Percentiles rank a stretch among this genome's conserved stretches.
These are phyloP conservation scores for Catharus fuscescens DNA, from an alignment of 2,113 vertebrate genomes.

Conservation along the genomic window DNA sequence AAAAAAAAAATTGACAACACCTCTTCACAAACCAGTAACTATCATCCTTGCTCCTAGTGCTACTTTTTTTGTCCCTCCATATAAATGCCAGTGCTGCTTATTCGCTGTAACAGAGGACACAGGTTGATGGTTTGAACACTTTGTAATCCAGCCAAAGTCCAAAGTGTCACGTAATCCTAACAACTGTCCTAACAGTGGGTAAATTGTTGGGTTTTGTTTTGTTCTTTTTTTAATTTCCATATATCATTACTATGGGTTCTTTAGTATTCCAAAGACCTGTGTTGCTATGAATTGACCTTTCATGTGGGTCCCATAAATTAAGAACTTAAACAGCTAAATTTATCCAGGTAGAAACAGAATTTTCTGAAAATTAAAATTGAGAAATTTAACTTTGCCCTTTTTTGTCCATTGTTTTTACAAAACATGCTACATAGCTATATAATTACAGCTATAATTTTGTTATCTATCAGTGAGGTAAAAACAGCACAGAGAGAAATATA, in stretches of 20 bases:
- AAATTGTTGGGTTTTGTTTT: rapidly evolving
- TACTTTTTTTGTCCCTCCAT: background rate
- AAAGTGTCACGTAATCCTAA: no score
- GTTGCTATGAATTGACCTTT: background rate
- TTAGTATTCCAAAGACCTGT: background rate
- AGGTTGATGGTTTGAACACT: background rate
- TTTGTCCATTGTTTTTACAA: background rate
- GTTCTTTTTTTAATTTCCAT: background rate
- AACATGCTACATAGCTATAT: background rate
- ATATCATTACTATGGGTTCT: background rate
- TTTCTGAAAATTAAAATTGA: background rate
- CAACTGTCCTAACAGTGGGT: background rate
- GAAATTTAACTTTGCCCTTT: background rate
- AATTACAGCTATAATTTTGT: background rate
- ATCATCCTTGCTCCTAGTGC: background rate
- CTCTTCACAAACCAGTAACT: background rate
- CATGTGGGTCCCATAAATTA: background rate
- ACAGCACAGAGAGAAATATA: background rate
- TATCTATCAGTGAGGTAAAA: background rate
- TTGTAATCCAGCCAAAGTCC: background rate
- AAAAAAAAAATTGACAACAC: background rate
- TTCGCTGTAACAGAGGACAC: background rate
- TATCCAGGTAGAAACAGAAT: background rate
- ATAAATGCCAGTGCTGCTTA: background rate
- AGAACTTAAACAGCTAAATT: background rate